phyloP scores from a whole-genome alignment of 2,113 vertebrate genomes.

The Syrrhaptes paradoxus region DNA sequence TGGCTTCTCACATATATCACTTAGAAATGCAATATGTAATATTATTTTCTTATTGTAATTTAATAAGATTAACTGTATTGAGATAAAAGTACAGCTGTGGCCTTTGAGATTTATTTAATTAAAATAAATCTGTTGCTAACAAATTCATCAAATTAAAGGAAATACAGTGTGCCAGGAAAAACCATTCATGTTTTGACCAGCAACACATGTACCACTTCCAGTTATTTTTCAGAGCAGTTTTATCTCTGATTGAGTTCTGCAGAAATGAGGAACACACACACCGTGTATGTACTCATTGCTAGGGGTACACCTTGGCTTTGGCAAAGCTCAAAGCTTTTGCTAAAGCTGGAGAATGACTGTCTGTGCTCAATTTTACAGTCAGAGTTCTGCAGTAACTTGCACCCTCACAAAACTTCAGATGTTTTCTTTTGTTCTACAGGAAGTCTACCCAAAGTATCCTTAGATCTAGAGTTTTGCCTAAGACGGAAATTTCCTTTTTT shows the following conservation, averaged over 20 bases:
- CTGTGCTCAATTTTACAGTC: neutral
- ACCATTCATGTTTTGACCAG: neutral
- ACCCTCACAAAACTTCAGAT: neutral
- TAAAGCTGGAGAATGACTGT: neutral
- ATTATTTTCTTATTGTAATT: neutral
- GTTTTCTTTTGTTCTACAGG: neutral
- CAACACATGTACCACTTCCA: neutral
- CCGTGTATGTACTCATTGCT: neutral
- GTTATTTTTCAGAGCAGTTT: neutral
- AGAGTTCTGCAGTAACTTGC: neutral
- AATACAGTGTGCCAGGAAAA: neutral
- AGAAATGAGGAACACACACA: neutral
- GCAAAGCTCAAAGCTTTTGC: neutral
- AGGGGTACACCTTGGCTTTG: neutral
- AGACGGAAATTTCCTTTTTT: neutral
- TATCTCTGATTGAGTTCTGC: neutral
- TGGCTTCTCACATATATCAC: neutral
- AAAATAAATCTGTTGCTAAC: neutral
- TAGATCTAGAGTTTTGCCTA: neutral
- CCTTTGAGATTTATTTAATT: neutral
- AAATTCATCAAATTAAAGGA: slow-evolving; percentile 15
- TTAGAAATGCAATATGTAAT: neutral
- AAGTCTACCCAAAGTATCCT: neutral
- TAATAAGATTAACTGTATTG: neutral
- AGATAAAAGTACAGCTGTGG: neutral